These are phyloP conservation scores for Anthrax anthrax DNA, from an alignment of 2,888 invertebrate species.

Conservation along the genomic window DNA sequence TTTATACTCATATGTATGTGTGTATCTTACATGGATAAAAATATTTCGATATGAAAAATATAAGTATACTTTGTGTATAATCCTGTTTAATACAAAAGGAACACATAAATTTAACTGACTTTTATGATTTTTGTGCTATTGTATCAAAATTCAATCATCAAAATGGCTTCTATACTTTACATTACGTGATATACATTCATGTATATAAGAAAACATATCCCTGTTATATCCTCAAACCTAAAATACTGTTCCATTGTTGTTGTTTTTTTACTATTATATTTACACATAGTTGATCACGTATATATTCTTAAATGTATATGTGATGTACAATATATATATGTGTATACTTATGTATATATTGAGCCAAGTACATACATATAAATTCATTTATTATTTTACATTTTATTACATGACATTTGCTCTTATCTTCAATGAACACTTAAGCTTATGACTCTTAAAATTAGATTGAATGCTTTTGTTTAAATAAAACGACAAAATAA, in stretches of 20 bases:
- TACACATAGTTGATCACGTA: no score
- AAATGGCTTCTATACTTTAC: slow-evolving; percentile 3
- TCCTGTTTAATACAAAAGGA: slow-evolving; percentile 6
- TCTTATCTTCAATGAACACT: background rate
- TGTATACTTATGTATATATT: no score
- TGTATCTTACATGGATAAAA: background rate
- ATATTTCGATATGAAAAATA: background rate
- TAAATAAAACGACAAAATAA: background rate
- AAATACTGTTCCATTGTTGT: no score
- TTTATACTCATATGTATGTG: no score
- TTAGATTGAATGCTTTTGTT: background rate
- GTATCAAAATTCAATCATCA: slow-evolving; percentile 1
- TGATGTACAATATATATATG: no score
- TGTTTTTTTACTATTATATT: background rate
- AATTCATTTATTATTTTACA: background rate
- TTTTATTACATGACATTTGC: background rate
- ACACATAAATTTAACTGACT: slow-evolving; percentile 6
- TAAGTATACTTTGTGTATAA: slow-evolving; percentile 1
- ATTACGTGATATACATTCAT: background rate
- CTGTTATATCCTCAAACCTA: no score
- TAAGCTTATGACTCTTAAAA: background rate
- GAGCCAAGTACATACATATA: background rate
- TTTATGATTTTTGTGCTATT: slow-evolving; percentile 4
- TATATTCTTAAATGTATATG: no score
- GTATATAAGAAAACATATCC: no score